These are phyloP conservation scores for Cliona cf. orientalis DNA, from an alignment of 37 sponge, comb jelly and placozoan species.

Conservation along the genomic window DNA sequence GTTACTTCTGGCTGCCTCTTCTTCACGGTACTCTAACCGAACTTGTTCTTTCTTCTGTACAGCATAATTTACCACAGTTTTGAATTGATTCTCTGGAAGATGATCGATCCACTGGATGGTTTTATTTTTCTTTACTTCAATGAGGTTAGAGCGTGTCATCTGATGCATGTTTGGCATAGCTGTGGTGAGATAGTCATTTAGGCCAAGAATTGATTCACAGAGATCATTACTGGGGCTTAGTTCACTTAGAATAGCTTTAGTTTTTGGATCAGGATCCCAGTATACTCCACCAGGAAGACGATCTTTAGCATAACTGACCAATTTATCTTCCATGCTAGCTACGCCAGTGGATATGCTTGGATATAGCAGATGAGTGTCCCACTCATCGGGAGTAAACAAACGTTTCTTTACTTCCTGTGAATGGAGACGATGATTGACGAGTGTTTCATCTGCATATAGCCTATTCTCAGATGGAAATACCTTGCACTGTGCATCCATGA, in stretches of 20 bases:
- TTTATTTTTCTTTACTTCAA: constrained; percentile 52
- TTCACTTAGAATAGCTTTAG: constrained; percentile 17
- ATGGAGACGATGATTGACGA: constrained; percentile 34
- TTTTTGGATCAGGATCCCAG: constrained; percentile 45
- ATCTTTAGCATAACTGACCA: constrained; percentile 41
- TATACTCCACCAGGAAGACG: constrained; percentile 53
- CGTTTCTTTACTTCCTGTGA: background rate
- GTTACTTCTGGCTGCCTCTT: too few relatives aligned
- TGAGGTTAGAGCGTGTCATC: constrained; percentile 35
- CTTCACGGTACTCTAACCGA: too few relatives aligned
- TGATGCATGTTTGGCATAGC: constrained; percentile 42
- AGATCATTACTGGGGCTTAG: constrained; percentile 56
- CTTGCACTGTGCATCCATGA: background rate
- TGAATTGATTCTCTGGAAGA: too few relatives aligned
- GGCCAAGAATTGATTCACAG: constrained; percentile 58
- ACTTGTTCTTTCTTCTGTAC: too few relatives aligned
- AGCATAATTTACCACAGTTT: too few relatives aligned
- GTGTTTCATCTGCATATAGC: constrained; percentile 21
- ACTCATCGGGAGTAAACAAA: constrained; percentile 23
- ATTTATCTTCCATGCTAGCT: constrained; percentile 34
- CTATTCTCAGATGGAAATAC: constrained; percentile 48
- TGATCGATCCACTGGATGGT: constrained; percentile 42
- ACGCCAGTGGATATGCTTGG: constrained; percentile 26
- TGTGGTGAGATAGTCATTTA: too few relatives aligned
- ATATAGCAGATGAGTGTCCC: background rate